Percentiles rank a stretch among this genome's conserved stretches.
Evolutionary conservation across 2,888 invertebrate genomes (phyloP).

Genomic region (Steinernema hermaphroditum): DNA sequence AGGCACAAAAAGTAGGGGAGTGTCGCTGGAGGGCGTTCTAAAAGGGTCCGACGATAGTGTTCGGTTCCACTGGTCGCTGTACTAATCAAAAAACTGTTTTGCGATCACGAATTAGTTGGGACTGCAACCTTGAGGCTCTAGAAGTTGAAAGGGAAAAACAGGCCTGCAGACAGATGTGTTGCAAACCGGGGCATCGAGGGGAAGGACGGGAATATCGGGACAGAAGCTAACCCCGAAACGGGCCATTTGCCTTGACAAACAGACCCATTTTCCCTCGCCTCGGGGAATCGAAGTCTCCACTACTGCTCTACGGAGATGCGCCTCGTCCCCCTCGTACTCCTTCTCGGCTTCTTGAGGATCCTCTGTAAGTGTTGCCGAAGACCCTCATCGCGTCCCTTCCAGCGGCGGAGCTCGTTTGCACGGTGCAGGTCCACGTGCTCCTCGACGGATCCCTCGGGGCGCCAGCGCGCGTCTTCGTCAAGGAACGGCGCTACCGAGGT

Average conservation of each 20-base stretch:
- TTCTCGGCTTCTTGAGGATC: neutral
- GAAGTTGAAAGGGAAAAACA: no score
- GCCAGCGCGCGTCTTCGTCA: conserved; percentile 31
- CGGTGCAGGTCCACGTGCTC: conserved; percentile 34
- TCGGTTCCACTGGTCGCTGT: no score
- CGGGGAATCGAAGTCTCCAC: neutral
- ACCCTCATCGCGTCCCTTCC: neutral
- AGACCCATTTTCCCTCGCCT: conserved; percentile 22
- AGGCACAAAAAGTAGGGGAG: no score
- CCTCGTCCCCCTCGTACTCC: neutral
- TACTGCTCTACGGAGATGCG: neutral
- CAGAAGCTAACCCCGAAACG: conserved; percentile 18
- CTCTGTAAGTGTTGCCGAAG: neutral
- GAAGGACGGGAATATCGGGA: no score
- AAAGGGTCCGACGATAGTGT: no score
- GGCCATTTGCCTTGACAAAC: conserved; percentile 19
- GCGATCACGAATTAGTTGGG: no score
- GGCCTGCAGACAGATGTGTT: no score
- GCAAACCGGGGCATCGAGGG: no score
- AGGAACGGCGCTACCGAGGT: conserved; percentile 27
- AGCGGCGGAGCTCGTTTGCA: conserved; percentile 36
- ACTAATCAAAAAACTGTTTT: no score
- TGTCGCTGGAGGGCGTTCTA: no score
- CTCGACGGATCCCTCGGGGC: conserved; percentile 27
- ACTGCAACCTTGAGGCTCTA: no score